These are phyloP conservation scores for Tachuris rubrigastra DNA, from an alignment of 2,113 vertebrate genomes.

Conservation along the genomic window DNA sequence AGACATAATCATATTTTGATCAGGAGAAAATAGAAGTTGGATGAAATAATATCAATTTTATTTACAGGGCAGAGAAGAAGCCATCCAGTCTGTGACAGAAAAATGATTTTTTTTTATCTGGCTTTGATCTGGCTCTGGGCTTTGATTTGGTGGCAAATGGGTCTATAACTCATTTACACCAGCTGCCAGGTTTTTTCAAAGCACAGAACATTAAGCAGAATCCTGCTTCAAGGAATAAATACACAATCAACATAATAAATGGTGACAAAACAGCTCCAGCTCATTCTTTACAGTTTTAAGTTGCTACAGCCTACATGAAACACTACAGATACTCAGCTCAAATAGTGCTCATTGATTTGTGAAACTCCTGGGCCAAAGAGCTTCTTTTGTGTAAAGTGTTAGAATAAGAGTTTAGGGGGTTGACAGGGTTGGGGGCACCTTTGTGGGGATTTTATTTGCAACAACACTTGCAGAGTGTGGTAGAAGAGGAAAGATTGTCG, in stretches of 20 bases:
- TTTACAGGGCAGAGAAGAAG: constrained; percentile 63
- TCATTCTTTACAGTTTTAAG: constrained; percentile 35
- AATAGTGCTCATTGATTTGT: constrained; percentile 15
- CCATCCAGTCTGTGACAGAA: constrained; percentile 55
- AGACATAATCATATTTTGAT: constrained; percentile 80
- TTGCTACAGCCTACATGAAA: not conserved
- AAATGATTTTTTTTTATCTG: constrained; percentile 62
- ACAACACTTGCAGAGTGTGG: not conserved
- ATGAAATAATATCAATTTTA: constrained; percentile 81
- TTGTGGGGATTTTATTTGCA: not conserved
- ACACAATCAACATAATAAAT: constrained; percentile 66
- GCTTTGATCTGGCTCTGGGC: constrained; percentile 69
- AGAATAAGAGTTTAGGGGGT: not conserved
- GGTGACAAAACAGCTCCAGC: constrained; percentile 29
- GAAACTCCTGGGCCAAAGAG: not conserved
- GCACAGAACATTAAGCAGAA: constrained; percentile 54
- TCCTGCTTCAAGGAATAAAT: constrained; percentile 53
- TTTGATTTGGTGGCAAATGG: constrained; percentile 73
- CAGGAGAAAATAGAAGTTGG: constrained; percentile 75
- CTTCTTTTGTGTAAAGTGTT: not conserved
- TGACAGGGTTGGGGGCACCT: not conserved
- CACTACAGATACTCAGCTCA: not conserved
- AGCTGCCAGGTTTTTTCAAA: constrained; percentile 61
- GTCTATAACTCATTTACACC: constrained; percentile 78
- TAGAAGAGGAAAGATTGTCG: not conserved